These are phyloP conservation scores for Drosophila atripex DNA, from an alignment of 2,888 invertebrate species.

Conservation along the genomic window DNA sequence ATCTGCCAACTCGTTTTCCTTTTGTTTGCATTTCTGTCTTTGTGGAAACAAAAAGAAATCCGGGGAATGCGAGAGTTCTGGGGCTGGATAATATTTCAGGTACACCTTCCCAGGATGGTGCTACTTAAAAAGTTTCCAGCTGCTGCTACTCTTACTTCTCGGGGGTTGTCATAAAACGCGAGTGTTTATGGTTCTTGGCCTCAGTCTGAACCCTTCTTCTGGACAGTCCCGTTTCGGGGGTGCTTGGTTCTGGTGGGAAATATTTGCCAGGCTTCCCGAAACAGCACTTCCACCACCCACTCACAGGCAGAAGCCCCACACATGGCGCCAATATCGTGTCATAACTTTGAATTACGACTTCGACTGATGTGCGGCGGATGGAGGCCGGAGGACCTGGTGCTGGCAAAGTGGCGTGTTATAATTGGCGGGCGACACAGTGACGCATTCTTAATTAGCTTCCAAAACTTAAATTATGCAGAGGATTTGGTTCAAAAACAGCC, in stretches of 20 bases:
- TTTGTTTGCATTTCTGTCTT: constrained; percentile 40
- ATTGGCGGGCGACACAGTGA: constrained; percentile 35
- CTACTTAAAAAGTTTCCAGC: constrained; percentile 68
- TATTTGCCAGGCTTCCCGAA: constrained; percentile 50
- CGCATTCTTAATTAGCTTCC: constrained; percentile 64
- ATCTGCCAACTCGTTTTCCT: background rate
- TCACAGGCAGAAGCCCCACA: constrained; percentile 29
- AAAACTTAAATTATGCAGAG: constrained; percentile 56
- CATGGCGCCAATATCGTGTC: constrained; percentile 21
- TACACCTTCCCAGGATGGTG: constrained; percentile 46
- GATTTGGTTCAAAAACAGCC: constrained; percentile 26
- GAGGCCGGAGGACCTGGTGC: background rate
- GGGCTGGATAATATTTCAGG: constrained; percentile 60
- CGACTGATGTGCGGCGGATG: background rate
- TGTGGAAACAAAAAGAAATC: constrained; percentile 21
- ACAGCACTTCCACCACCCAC: background rate
- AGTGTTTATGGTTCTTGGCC: constrained; percentile 58
- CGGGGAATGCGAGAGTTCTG: constrained; percentile 31
- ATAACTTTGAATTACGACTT: constrained; percentile 35
- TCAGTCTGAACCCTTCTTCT: constrained; percentile 38
- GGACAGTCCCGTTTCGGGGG: constrained; percentile 23
- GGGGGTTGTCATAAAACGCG: constrained; percentile 61
- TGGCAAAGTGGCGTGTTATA: constrained; percentile 44
- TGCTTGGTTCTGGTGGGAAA: constrained; percentile 58
- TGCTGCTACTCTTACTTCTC: constrained; percentile 6